Percentiles rank a stretch among this genome's conserved stretches.
phyloP scores from a whole-genome alignment of 1,140 invertebrate genomes.

The Protaetia brevitarsis region DNA sequence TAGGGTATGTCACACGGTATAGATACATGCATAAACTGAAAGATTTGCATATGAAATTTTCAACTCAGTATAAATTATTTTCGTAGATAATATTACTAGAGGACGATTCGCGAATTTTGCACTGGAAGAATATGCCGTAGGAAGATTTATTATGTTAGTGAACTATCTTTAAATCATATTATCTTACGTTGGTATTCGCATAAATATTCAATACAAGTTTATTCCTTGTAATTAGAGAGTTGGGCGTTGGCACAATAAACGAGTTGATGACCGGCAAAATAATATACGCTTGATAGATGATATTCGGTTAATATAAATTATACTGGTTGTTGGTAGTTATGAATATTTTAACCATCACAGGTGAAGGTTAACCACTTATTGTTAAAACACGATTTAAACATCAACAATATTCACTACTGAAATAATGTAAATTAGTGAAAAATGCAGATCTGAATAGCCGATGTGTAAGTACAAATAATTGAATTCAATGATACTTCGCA shows the following conservation, averaged over 20 bases:
- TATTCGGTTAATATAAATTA: too few relatives aligned
- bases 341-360: too few relatives aligned
- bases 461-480: too few relatives aligned
- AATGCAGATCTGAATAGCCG: too few relatives aligned
- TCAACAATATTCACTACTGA: too few relatives aligned
- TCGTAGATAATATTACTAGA: conserved; percentile 2
- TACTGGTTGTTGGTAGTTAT: too few relatives aligned
- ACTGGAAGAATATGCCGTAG: neutral
- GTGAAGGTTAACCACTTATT: too few relatives aligned
- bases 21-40: neutral
- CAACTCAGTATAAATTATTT: neutral
- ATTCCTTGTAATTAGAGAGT: neutral
- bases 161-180: neutral
- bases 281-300: too few relatives aligned
- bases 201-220: neutral
- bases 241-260: neutral
- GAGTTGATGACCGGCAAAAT: neutral
- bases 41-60: neutral
- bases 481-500: too few relatives aligned
- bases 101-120: neutral
- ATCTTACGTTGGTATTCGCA: neutral
- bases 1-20: neutral
- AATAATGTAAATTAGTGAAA: too few relatives aligned
- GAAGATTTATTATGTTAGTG: conserved; percentile 11
- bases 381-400: too few relatives aligned